A percentile compares a stretch with the other conserved stretches of the same genome.
Evolutionary conservation across 1,140 invertebrate species (phyloP).

Genomic region (Pachypsylla venusta): DNA sequence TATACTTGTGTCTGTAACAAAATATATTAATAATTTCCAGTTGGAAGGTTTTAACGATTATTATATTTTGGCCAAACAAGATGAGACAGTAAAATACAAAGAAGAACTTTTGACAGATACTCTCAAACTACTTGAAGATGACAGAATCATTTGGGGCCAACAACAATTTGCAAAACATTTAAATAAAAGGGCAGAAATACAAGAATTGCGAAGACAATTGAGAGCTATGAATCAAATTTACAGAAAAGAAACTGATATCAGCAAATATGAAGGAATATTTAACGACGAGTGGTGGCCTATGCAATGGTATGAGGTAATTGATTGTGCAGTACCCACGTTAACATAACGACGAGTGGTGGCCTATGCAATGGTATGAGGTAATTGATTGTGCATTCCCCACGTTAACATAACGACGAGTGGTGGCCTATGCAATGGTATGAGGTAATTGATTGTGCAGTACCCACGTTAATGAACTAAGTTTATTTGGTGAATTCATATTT

Average conservation of each 20-base stretch:
- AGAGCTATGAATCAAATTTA: background rate
- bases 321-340: too few relatives aligned
- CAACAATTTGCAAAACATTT: slow-evolving; percentile 15
- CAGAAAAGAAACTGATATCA: slow-evolving; percentile 7
- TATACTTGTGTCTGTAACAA: too few relatives aligned
- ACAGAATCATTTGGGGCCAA: slow-evolving; percentile 16
- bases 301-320: slow-evolving; percentile 91
- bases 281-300: slow-evolving; percentile 75
- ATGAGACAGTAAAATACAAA: slow-evolving; percentile 9
- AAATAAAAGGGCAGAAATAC: slow-evolving; percentile 11
- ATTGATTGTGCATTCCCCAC: too few relatives aligned
- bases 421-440: slow-evolving; percentile 85
- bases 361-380: slow-evolving; percentile 86
- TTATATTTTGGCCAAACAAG: background rate
- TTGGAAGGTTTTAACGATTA: slow-evolving; percentile 3
- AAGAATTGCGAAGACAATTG: background rate
- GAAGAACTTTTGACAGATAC: slow-evolving; percentile 4
- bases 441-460: too few relatives aligned
- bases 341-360: slow-evolving; percentile 76
- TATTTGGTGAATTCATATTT: too few relatives aligned
- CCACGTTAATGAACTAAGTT: too few relatives aligned
- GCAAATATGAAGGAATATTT: slow-evolving; percentile 35
- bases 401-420: slow-evolving; percentile 72
- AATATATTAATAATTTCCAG: too few relatives aligned
- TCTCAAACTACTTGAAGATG: slow-evolving; percentile 5